Percentiles rank a stretch among this genome's conserved stretches.
These are phyloP conservation scores for Empis livida DNA, from an alignment of 2,888 invertebrate species.

Conservation along the genomic window DNA sequence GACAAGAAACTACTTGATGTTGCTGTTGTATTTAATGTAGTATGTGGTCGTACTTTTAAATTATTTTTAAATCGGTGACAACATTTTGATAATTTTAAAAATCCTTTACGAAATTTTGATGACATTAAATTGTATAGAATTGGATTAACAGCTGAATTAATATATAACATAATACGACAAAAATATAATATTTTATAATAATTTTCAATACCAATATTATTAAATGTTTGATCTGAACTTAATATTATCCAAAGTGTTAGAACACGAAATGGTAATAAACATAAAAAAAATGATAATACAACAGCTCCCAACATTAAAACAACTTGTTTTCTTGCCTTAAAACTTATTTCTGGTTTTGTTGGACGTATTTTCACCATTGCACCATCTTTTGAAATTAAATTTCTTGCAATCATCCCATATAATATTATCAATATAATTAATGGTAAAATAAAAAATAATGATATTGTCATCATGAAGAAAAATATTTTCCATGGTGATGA, in stretches of 20 bases:
- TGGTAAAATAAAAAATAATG: conserved; percentile 70
- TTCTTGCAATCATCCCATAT: conserved; percentile 73
- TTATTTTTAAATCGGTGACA: conserved; percentile 32
- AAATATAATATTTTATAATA: conserved; percentile 76
- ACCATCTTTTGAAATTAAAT: conserved; percentile 54
- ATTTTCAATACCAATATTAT: conserved; percentile 56
- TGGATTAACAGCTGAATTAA: conserved; percentile 84
- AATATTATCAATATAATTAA: conserved; percentile 64
- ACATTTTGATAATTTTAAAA: conserved; percentile 52
- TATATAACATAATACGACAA: conserved; percentile 72
- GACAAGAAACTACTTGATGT: conserved; percentile 46
- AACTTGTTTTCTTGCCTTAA: conserved; percentile 67
- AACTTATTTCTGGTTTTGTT: conserved; percentile 58
- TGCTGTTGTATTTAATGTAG: conserved; percentile 35
- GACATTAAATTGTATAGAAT: conserved; percentile 88
- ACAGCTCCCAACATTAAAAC: conserved; percentile 79
- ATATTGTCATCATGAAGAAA: conserved; percentile 67
- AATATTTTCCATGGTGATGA: conserved; percentile 61
- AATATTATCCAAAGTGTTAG: conserved; percentile 73
- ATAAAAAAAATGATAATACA: conserved; percentile 76
- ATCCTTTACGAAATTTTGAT: conserved; percentile 75
- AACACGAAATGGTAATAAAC: conserved; percentile 74
- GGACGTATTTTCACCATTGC: conserved; percentile 52
- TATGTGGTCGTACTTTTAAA: conserved; percentile 36
- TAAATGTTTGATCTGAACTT: conserved; percentile 53